Evolutionary conservation across 2,888 invertebrate species (phyloP), one percentile per base, ranked within the genome.

Genomic region (Parnassius smintheus): DNA sequence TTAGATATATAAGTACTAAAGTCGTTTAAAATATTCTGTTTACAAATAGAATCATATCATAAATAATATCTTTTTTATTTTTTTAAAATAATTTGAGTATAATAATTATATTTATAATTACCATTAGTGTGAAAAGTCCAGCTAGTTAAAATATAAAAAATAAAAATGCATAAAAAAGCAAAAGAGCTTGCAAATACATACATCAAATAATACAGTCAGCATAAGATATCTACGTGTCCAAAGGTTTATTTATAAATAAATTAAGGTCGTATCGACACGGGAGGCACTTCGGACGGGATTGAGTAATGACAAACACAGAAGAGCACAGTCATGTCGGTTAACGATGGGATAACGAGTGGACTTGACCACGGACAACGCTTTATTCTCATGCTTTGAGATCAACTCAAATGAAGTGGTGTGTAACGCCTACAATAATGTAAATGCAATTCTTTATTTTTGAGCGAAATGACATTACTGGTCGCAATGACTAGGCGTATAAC

Each of bases 221-320:
- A 41, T 41, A 61, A 59, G 52, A 65, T 66, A 67, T 64, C 65
- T 67, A 67, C 66, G 65, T 70, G 35, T 56, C 65, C 64, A 70
- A 83, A 83, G 83, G 80, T 83, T 85, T 85, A 86, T 86, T 85
- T 85, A 83, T 86, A 87, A 89, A 88, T 87, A 88, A 82, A 88
- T 89, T 88, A 88, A 83, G 81, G 79, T 70, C 70, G 72, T 68
- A 65, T 68, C 73, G 76, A 81, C 80, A 77, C 75, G 76, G 76
- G 68, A 74, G 81, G 83, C 86, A 86, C 88, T 88, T 82, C 74
- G 78, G 80, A 78, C 81, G 67, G 80, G 76, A 72, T 70, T 67
- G 69, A 62, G 69, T 75, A 79, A 78, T 76, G 80, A 80, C 75
- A 79, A 79, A 81, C 74, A 75, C 73, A 81, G 81, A 86, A 86